phyloP scores from a whole-genome alignment of 2,888 invertebrate species.

The Acrobasis consociella region DNA sequence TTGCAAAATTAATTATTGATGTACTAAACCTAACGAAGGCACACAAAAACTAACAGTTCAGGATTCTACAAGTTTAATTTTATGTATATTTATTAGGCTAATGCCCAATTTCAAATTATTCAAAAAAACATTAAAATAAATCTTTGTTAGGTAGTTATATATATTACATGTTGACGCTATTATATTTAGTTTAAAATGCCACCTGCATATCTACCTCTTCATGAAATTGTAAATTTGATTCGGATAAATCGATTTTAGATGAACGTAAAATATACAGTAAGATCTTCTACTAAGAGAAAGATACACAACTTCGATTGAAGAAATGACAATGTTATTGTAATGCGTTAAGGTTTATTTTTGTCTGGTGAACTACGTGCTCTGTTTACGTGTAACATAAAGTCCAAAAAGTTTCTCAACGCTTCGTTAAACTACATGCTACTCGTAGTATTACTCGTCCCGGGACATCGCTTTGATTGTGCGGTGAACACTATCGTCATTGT shows the following conservation, averaged over 20 bases:
- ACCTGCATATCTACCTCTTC: background rate
- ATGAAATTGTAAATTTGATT: background rate
- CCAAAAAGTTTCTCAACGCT: slow-evolving; percentile 68
- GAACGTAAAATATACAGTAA: background rate
- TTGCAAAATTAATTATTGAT: no score
- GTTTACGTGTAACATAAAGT: slow-evolving; percentile 60
- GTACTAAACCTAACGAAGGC: no score
- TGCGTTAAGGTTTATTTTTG: slow-evolving; percentile 43
- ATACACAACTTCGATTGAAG: slow-evolving; percentile 9
- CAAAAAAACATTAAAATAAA: no score
- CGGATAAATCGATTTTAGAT: background rate
- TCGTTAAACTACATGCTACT: slow-evolving; percentile 64
- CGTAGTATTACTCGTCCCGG: slow-evolving; percentile 58
- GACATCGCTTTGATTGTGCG: slow-evolving; percentile 56
- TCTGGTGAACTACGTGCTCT: slow-evolving; percentile 38
- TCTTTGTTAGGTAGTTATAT: no score
- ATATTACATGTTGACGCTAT: no score
- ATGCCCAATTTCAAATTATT: no score
- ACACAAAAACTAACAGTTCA: no score
- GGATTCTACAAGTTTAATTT: no score
- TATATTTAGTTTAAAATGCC: no score
- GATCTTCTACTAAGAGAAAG: background rate
- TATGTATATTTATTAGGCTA: no score
- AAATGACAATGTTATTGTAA: slow-evolving; percentile 38
- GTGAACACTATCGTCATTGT: slow-evolving; percentile 36